These are phyloP conservation scores for Rhopalosiphum nymphaeae DNA, from an alignment of 2,888 invertebrate species.

Conservation along the genomic window DNA sequence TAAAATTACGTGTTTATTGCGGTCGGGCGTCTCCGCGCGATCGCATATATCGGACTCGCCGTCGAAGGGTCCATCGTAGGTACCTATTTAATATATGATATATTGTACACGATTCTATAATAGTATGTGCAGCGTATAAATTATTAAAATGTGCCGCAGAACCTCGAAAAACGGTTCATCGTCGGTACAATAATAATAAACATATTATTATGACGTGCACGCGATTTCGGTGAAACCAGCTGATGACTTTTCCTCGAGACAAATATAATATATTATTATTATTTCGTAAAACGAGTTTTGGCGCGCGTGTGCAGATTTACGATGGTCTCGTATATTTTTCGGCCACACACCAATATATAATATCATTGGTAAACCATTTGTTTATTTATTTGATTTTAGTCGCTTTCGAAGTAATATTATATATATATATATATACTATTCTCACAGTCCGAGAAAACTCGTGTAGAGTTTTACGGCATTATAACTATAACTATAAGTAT, in stretches of 20 bases:
- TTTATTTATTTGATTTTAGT: neutral
- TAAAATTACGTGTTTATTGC: slow-evolving; percentile 60
- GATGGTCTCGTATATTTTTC: neutral
- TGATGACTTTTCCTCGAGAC: neutral
- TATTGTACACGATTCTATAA: neutral
- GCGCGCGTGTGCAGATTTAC: neutral
- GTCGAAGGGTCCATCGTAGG: neutral
- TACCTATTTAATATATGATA: neutral
- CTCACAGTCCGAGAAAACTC: neutral
- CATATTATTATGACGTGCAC: neutral
- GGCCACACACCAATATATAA: slow-evolving; percentile 6
- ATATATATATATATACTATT: neutral
- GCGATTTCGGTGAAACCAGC: neutral
- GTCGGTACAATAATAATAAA: neutral
- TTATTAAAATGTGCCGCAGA: neutral
- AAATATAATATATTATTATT: neutral
- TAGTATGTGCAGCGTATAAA: neutral
- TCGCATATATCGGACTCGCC: slow-evolving; percentile 23
- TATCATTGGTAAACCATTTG: neutral
- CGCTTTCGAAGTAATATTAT: neutral
- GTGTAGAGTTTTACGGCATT: neutral
- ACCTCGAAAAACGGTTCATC: neutral
- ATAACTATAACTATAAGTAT: neutral
- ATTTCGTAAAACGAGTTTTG: slow-evolving; percentile 6
- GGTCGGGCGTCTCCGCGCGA: slow-evolving; percentile 16